Evolutionary conservation across 1,140 invertebrate genomes (phyloP).

Genomic region (Cherax quadricarinatus): DNA sequence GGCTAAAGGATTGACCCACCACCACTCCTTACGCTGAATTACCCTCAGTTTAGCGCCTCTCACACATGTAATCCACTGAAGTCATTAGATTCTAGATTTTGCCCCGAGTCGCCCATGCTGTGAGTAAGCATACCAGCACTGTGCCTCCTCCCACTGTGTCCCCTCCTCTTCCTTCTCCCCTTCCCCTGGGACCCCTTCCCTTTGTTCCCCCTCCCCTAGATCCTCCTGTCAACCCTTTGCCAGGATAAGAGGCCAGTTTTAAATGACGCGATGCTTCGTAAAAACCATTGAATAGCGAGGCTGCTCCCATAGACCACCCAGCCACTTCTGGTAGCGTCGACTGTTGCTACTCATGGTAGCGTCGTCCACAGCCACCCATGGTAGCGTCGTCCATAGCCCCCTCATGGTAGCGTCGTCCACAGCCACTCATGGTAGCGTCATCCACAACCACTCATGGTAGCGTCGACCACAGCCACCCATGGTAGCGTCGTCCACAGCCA

Average conservation of each 20-base stretch:
- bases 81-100: no score
- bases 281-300: neutral
- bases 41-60: no score
- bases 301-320: neutral
- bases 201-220: neutral
- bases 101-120: no score
- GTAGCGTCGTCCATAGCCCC: neutral
- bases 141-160: no score
- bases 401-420: neutral
- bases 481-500: no score
- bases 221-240: neutral
- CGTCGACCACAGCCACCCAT: no score
- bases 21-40: no score
- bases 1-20: no score
- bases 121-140: no score
- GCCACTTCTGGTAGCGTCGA: neutral
- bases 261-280: conserved; percentile 2
- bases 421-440: no score
- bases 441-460: no score
- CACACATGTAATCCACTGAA: no score
- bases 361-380: neutral
- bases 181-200: neutral
- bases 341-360: neutral
- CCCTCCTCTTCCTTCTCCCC: neutral
- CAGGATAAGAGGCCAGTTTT: neutral